Percentiles rank a stretch among this genome's conserved stretches.
Evolutionary conservation across 2,888 invertebrate species (phyloP).

Genomic region (Sesamia inferens): DNA sequence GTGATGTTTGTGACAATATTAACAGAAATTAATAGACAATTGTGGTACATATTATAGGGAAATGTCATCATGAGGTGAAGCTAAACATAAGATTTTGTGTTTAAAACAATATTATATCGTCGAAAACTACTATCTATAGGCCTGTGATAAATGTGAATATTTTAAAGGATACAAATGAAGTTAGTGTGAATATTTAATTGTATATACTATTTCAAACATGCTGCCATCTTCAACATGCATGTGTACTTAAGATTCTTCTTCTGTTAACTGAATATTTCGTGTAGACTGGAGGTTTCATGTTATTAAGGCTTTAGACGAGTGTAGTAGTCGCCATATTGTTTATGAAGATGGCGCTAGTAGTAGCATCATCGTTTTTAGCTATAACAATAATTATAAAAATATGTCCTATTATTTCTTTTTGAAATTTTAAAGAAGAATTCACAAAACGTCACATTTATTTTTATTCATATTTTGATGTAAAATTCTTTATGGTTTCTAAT

Average conservation of each 20-base stretch:
- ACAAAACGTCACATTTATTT: not conserved
- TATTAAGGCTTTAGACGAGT: conserved; percentile 34
- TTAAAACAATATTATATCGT: too few species aligned
- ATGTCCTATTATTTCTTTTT: not conserved
- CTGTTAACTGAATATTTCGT: not conserved
- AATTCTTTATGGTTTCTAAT: not conserved
- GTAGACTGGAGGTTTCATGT: not conserved
- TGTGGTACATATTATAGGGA: conserved; percentile 5
- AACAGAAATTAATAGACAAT: conserved; percentile 30
- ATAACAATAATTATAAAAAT: not conserved
- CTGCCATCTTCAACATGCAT: conserved; percentile 60
- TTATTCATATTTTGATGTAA: not conserved
- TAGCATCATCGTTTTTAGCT: not conserved
- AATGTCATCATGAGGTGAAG: not conserved
- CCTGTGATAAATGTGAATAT: not conserved
- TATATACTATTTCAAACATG: not conserved
- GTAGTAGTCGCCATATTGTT: conserved; percentile 3
- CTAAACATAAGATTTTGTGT: too few species aligned
- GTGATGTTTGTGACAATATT: conserved; percentile 69
- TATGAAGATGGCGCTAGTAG: conserved; percentile 58
- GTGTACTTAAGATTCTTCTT: not conserved
- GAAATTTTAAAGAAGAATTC: not conserved
- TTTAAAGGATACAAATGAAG: not conserved
- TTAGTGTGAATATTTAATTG: not conserved
- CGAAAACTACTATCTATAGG: not conserved